phyloP scores from a whole-genome alignment of 2,888 invertebrate genomes.

The Digitonthophagus gazella region DNA sequence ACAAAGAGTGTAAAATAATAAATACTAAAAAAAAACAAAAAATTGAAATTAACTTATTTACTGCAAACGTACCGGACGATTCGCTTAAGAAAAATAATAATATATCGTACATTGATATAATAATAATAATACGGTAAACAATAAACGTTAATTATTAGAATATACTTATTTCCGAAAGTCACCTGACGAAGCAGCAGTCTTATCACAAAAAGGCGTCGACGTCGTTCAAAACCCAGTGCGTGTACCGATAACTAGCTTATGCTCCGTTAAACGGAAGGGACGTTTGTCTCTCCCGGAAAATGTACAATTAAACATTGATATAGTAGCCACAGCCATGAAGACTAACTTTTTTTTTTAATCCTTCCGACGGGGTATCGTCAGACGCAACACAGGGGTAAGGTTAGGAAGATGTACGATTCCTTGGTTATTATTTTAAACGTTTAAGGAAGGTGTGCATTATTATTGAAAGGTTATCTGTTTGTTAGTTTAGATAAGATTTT shows the following conservation, averaged over 20 bases:
- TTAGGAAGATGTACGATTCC: background rate
- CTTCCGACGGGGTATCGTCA: constrained; percentile 4
- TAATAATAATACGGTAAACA: constrained; percentile 8
- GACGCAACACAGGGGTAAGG: constrained; percentile 1
- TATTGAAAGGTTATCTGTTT: background rate
- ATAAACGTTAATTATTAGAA: constrained; percentile 7
- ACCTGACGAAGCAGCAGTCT: constrained; percentile 15
- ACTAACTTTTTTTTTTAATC: constrained; percentile 28
- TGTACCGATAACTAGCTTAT: background rate
- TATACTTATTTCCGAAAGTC: constrained; percentile 16
- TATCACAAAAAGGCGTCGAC: constrained; percentile 17
- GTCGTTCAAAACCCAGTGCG: background rate
- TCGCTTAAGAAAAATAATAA: too few species aligned
- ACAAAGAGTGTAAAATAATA: background rate
- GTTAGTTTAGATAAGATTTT: background rate
- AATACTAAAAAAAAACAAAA: background rate
- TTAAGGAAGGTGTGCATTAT: constrained; percentile 1
- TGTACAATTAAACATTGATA: constrained; percentile 23
- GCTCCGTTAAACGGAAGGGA: background rate
- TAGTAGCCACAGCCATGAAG: constrained; percentile 36
- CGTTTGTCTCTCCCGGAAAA: constrained; percentile 14
- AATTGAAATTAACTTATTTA: constrained; percentile 1
- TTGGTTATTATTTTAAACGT: background rate
- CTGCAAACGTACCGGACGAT: too few species aligned
- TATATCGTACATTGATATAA: background rate